These are phyloP conservation scores for Clavelina lepadiformis DNA, from an alignment of 23 tunicate genomes.

Conservation along the genomic window DNA sequence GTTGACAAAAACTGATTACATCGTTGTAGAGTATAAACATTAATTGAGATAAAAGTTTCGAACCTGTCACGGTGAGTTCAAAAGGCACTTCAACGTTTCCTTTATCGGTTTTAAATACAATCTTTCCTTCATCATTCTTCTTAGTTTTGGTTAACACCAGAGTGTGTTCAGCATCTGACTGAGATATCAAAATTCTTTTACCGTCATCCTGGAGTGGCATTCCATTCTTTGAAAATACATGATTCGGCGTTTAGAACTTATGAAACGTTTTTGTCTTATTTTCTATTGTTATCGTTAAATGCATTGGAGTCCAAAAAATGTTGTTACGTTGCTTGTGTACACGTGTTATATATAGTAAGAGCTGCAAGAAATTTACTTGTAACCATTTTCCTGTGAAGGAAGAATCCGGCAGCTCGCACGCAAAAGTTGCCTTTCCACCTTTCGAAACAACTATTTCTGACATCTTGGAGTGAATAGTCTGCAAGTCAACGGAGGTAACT, in stretches of 20 bases:
- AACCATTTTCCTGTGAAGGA: constrained; percentile 70
- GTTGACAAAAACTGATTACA: no score
- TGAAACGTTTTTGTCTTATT: not conserved
- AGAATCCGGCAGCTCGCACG: constrained; percentile 82
- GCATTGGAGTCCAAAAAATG: no score
- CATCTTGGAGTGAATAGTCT: constrained; percentile 37
- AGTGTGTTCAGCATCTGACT: constrained; percentile 42
- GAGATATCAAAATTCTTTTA: constrained; percentile 37
- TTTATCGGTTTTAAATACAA: constrained; percentile 57
- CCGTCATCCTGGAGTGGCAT: constrained; percentile 46
- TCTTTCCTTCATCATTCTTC: constrained; percentile 69
- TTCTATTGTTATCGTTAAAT: no score
- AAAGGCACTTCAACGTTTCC: constrained; percentile 82
- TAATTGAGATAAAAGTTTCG: no score
- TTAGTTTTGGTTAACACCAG: constrained; percentile 51
- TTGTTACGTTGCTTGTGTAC: no score
- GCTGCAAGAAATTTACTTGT: constrained; percentile 62
- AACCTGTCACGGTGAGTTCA: constrained; percentile 71
- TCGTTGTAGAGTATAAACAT: no score
- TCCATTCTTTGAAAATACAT: constrained; percentile 50
- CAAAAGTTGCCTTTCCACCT: constrained; percentile 86
- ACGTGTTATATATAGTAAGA: no score
- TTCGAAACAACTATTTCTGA: constrained; percentile 90
- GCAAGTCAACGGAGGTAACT: no score
- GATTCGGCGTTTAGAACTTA: not conserved